Evolutionary conservation across 2,113 vertebrate genomes (phyloP).

Genomic region (Cochlearius cochlearius): DNA sequence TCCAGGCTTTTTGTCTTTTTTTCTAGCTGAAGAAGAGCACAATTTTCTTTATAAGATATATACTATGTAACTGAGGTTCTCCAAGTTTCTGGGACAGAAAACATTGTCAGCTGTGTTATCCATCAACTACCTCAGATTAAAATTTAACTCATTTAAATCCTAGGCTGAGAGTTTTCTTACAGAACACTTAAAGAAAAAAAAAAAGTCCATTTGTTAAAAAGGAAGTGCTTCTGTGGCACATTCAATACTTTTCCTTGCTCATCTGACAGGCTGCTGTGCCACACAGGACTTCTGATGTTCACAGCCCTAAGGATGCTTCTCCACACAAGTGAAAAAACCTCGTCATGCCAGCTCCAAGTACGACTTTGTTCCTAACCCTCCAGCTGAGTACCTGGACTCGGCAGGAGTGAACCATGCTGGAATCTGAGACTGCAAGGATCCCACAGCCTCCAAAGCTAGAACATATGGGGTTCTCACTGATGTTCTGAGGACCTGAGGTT

Average conservation of each 20-base stretch:
- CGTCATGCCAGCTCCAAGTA: neutral
- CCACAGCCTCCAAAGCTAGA: neutral
- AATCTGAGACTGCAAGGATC: neutral
- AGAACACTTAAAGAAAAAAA: neutral
- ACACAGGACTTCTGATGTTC: neutral
- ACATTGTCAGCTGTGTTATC: neutral
- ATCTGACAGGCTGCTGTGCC: neutral
- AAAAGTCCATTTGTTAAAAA: neutral
- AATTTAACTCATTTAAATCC: neutral
- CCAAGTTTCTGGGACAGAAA: neutral
- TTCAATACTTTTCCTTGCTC: neutral
- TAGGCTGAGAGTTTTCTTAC: neutral
- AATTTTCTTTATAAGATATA: neutral
- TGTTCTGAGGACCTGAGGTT: neutral
- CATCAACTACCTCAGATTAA: neutral
- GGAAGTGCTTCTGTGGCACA: neutral
- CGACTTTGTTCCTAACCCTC: neutral
- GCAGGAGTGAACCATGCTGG: neutral
- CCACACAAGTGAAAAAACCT: neutral
- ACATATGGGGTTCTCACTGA: neutral
- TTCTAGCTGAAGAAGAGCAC: neutral
- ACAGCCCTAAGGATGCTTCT: neutral
- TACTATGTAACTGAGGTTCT: neutral
- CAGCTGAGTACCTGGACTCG: neutral
- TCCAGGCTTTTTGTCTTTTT: neutral